Evolutionary conservation across 2,888 invertebrate genomes (phyloP), one percentile per base, ranked within the genome.

Genomic region (Xanthorhoe spadicearia): DNA sequence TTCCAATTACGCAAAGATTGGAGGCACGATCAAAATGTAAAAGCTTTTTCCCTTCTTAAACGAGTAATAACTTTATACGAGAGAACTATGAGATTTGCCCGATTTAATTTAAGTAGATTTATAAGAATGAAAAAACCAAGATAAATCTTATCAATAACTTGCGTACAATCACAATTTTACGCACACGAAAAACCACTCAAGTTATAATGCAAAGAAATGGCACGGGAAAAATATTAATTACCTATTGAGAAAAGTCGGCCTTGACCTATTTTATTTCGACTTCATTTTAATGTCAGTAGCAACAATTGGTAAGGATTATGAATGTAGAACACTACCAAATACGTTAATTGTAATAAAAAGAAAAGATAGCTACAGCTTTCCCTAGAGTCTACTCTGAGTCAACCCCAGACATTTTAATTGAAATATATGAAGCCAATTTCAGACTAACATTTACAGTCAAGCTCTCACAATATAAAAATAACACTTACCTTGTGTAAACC

Each of bases 121-220:
- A n/a, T n/a, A n/a, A n/a, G n/a, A n/a, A n/a, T n/a, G n/a, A n/a
- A 7, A 32, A 32, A 32, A 7, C 32, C 3, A 32, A 32, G 32
- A 32, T 32, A 32, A 32, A 32, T 32, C 32, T 32, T 6, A 32
- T 32, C 1, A 32, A 32, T 32, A 32, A 32, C 32, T 32, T 32
- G 6, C n/a, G n/a, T 46, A 55, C 35, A 56, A 65, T 66, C 66
- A 63, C 54, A 53, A 52, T 53, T 28, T 49, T 32, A 49, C 61
- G 61, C 54, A 62, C 66, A 56, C 54, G 61, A 64, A 64, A 64
- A 58, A 58, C 64, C 60, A 70, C 68, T 70, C 65, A 65, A 65
- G 56, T 61, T 55, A 64, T 66, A 70, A 66, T 67, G 38, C 50
- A 58, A 68, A 70, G 61, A 67, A 66, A 68, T 63, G 32, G 32